Evolutionary conservation across 2,888 invertebrate genomes (phyloP), one percentile per base, ranked within the genome.

Genomic region (Heteromurus nitidus): DNA sequence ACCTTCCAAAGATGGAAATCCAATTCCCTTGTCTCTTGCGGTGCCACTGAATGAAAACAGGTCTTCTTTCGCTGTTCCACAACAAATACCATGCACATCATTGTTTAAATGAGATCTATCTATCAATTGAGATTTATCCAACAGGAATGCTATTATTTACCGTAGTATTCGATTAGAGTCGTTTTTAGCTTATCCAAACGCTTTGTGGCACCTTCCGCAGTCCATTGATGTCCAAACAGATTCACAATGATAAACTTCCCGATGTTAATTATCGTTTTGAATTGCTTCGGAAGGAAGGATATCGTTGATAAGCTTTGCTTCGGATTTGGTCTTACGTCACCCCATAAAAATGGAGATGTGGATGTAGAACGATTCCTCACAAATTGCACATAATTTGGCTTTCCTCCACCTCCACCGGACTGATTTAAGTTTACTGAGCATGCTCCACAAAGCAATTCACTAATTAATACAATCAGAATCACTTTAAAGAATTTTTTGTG

Each of bases 1-100:
- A 60, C 94, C 93, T 90, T 95, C 95, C 3, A 94, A 91, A 0
- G 95, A 94, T 13, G 95, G 95, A 89, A 95, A 94, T 85, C 94
- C 93, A 87, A 95, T 84, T 53, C 87, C 2, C 22, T 20, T 22
- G 44, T 65, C 26, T 26, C 26, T 55, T 3, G 62, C 20, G 1
- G 3, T 20, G 3, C 20, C 53, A 53, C 9, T 50, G 7, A n/a
- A 20, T 68, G 11, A 18, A 13, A 68, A 26, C 28, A 68, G n/a
- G 22, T 24, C 22, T 16, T 44, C 22, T 26, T 65, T 65, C 1
- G 65, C 65, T 62, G 62, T 18, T 44, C n/a, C n/a, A n/a, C n/a
- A n/a, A 55, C 3, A 3, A 47, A 47, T 47, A 16, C n/a, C n/a
- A 47, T 11, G n/a, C 47, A 47, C n/a, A 36, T 36, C 13, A 36